phyloP scores from a whole-genome alignment of 2,113 vertebrate species.

The Tachuris rubrigastra region DNA sequence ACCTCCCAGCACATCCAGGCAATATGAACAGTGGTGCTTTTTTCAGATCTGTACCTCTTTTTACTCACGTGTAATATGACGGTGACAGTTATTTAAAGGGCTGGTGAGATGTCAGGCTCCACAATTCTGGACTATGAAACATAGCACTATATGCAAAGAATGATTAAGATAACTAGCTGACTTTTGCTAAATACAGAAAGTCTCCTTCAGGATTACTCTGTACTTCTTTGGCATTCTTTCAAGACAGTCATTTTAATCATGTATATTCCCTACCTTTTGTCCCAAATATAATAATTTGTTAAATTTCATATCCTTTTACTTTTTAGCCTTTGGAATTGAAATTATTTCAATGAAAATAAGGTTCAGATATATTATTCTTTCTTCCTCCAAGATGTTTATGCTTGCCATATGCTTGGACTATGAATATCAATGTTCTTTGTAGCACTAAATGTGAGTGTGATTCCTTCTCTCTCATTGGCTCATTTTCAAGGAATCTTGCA shows the following conservation, averaged over 20 bases:
- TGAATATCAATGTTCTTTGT: conserved; percentile 42
- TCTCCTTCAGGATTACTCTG: not conserved
- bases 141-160: not conserved
- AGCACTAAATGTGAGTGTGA: not conserved
- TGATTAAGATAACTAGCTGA: not conserved
- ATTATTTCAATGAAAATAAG: conserved; percentile 55
- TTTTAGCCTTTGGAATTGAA: conserved; percentile 35
- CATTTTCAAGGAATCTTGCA: conserved; percentile 10
- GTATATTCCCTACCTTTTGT: not conserved
- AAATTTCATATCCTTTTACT: not conserved
- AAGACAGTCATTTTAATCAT: not conserved
- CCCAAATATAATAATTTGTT: not conserved
- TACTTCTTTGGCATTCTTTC: not conserved
- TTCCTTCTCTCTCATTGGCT: not conserved
- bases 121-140: not conserved
- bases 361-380: conserved; percentile 11
- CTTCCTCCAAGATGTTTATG: conserved; percentile 32
- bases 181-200: not conserved
- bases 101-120: not conserved
- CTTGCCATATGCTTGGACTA: conserved; percentile 28
- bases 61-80: not conserved
- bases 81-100: not conserved
- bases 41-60: not conserved
- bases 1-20: not conserved
- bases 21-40: not conserved